A percentile compares a stretch with the other conserved stretches of the same genome.
Evolutionary conservation across 2,113 vertebrate species (phyloP).

Genomic region (Agapornis roseicollis): DNA sequence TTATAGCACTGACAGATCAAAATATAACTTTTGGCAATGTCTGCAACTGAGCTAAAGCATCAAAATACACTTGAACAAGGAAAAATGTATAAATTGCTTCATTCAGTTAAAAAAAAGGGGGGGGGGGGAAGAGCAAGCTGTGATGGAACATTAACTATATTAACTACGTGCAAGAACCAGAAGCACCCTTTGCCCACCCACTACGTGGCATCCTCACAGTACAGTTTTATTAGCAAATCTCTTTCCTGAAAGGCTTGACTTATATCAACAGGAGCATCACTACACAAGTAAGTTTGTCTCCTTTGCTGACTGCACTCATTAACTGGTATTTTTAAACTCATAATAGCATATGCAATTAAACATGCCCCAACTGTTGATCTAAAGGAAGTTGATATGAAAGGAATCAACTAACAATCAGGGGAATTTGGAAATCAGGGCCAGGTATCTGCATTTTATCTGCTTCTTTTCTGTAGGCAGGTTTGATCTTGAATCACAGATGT

Average conservation of each 20-base stretch:
- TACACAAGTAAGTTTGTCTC: not conserved
- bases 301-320: not conserved
- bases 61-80: not conserved
- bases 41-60: not conserved
- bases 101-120: not conserved
- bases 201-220: not conserved
- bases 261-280: not conserved
- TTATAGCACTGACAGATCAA: not conserved
- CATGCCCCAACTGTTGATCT: not conserved
- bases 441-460: not conserved
- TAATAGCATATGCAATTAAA: not conserved
- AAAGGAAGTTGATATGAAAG: not conserved
- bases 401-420: not conserved
- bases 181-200: not conserved
- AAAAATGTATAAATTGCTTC: not conserved
- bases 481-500: not conserved
- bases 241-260: not conserved
- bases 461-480: not conserved
- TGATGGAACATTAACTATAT: not conserved
- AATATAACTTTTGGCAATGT: conserved; percentile 15
- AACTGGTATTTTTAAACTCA: not conserved
- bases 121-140: not conserved
- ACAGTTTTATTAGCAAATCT: not conserved
- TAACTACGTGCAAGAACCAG: not conserved
- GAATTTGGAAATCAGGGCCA: not conserved